Evolutionary conservation across 2,797 vertebrate species (phyloP), one percentile per base, ranked within the genome.

Genomic region (Orestias chungarensis): DNA sequence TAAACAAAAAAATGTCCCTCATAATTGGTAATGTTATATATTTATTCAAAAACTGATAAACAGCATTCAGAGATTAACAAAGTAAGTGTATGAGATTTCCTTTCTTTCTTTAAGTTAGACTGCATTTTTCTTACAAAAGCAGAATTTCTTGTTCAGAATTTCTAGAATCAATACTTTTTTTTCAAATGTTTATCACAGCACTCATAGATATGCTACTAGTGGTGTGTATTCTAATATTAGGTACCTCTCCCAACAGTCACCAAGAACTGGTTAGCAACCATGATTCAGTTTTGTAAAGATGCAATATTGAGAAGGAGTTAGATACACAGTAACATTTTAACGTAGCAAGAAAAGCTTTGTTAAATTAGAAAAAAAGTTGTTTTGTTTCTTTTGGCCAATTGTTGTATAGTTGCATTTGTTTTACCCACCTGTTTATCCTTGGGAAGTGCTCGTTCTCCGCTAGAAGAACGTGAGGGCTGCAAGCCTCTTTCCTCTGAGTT

Each of bases 401-500:
- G 54, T 6, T 18, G 3, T 20, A 7, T 20, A 33, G 29, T 2
- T 57, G 54, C 20, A 5, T 61, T 23, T 61, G 20, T 35, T 64
- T 71, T 20, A 65, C 59, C 23, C 57, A 96, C 97, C 96, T 96
- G 96, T 91, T 95, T 95, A 79, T 94, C 95, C 69, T 92, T 93
- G 0, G 92, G 90, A 77, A 93, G 94, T 0, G 92, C 93, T 79
- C 95, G 90, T 81, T 95, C 96, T 66, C 93, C 94, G 0, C 97
- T 98, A 73, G 96, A 96, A 35, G 96, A 97, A 31, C 95, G 94
- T 0, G 96, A 97, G 14, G 96, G 95, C 50, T 96, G 95, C 4
- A 94, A 92, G 79, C 95, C 96, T 79, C 97, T 95, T 80, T 99
- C 96, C 76, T 96, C 96, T 0, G 97, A 98, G 90, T 96, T 97